Evolutionary conservation across 2,888 invertebrate genomes (phyloP), one percentile per base, ranked within the genome.

Genomic region (Ectropis crepuscularia): DNA sequence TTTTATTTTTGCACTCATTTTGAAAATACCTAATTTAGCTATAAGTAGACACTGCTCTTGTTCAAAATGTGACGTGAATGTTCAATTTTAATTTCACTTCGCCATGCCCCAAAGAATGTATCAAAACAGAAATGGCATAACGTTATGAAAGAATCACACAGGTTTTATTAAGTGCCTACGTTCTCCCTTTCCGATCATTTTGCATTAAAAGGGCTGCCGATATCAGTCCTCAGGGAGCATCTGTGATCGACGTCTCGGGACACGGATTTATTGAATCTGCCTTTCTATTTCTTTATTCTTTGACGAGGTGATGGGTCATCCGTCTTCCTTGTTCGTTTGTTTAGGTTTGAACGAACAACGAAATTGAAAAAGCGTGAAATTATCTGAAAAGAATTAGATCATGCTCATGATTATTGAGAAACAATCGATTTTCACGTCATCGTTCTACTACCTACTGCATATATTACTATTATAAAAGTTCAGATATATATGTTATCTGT

Each of bases 251-350:
- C 91, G 76, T 81, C 77, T 80, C 74, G 70, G 74, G 78, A 72
- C 77, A 74, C 81, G 77, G 85, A 90, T 90, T 90, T 90, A 89
- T 90, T 91, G 89, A 89, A 87, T 85, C 86, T 81, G 75, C 80
- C 75, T 72, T 73, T 77, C 74, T 57, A 61, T 65, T 65, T 65
- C 60, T 78, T 74, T 71, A 79, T 78, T 74, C 75, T 74, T 79
- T 82, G 79, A 85, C 81, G 80, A 82, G 78, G 76, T 78, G 78
- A 72, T 71, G 51, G 75, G 68, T 80, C 81, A 89, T 90, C 88
- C 80, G 82, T 90, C 90, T 87, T 89, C 77, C 69, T 82, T 60
- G 51, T 55, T 74, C 76, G 74, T 74, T 74, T 75, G 74, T 76
- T 74, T 73, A 71, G 72, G 67, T 45, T 58, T 12, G 42, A 39